phyloP scores from a whole-genome alignment of 2,113 vertebrate species.

The Arizona elegans region DNA sequence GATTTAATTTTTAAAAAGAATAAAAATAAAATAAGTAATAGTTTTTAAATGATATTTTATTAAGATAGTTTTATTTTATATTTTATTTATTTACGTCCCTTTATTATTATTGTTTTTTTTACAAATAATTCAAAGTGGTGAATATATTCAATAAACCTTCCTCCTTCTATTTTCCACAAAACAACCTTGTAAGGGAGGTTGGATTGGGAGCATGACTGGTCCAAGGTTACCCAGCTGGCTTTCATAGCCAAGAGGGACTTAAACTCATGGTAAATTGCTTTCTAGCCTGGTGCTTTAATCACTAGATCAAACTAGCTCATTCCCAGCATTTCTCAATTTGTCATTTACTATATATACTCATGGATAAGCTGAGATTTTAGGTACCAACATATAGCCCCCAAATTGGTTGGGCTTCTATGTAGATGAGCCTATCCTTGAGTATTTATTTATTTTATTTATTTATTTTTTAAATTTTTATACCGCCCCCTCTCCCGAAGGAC shows the following conservation, averaged over 20 bases:
- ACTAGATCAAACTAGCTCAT: not conserved
- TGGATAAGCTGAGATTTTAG: not conserved
- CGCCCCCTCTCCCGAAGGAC: too few species aligned
- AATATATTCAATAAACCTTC: not conserved
- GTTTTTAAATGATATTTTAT: not conserved
- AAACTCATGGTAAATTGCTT: not conserved
- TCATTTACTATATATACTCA: not conserved
- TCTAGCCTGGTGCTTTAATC: not conserved
- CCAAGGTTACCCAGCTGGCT: not conserved
- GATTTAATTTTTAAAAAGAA: not conserved
- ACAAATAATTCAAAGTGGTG: not conserved
- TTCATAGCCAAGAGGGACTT: not conserved
- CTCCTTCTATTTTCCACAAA: not conserved
- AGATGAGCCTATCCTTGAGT: not conserved
- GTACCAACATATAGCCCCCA: not conserved
- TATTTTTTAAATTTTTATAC: too few species aligned
- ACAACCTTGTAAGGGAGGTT: not conserved
- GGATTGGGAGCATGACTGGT: not conserved
- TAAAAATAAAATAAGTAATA: not conserved
- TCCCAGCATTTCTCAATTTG: not conserved
- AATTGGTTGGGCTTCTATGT: not conserved
- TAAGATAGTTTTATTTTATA: not conserved
- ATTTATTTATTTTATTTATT: too few species aligned
- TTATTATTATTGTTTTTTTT: not conserved
- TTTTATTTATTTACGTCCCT: not conserved